These are phyloP conservation scores for Carlito syrichta DNA, from an alignment of 2,113 vertebrate species.

Conservation along the genomic window DNA sequence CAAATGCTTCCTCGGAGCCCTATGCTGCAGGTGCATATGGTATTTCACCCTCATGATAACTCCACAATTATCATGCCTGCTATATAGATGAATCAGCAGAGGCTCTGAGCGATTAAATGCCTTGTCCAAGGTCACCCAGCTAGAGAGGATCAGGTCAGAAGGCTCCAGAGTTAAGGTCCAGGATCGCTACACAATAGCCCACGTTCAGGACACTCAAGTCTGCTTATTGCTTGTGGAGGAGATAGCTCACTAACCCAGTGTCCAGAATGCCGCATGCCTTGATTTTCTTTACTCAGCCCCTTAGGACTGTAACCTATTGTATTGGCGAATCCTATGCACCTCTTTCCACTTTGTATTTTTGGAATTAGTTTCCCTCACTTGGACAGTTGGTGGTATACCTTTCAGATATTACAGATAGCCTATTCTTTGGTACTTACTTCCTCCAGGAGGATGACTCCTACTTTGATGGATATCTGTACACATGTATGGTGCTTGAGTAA, in stretches of 20 bases:
- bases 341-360: not conserved
- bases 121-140: not conserved
- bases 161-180: not conserved
- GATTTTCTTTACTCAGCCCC: not conserved
- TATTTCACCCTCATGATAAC: not conserved
- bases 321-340: not conserved
- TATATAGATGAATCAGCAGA: not conserved
- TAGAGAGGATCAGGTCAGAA: not conserved
- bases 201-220: not conserved
- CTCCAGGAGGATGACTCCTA: not conserved
- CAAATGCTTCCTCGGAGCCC: not conserved
- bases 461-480: not conserved
- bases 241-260: not conserved
- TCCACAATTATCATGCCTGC: not conserved
- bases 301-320: not conserved
- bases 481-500: not conserved
- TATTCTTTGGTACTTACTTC: not conserved
- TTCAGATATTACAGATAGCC: not conserved
- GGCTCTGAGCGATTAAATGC: constrained; percentile 13
- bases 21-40: not conserved
- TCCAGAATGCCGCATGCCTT: not conserved
- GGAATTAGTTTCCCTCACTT: not conserved
- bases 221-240: not conserved
- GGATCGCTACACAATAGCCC: too few relatives aligned
- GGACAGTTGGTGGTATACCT: not conserved